Percentiles rank a stretch among this genome's conserved stretches.
Evolutionary conservation across 2,113 vertebrate genomes (phyloP).

Genomic region (Actenoides hombroni): DNA sequence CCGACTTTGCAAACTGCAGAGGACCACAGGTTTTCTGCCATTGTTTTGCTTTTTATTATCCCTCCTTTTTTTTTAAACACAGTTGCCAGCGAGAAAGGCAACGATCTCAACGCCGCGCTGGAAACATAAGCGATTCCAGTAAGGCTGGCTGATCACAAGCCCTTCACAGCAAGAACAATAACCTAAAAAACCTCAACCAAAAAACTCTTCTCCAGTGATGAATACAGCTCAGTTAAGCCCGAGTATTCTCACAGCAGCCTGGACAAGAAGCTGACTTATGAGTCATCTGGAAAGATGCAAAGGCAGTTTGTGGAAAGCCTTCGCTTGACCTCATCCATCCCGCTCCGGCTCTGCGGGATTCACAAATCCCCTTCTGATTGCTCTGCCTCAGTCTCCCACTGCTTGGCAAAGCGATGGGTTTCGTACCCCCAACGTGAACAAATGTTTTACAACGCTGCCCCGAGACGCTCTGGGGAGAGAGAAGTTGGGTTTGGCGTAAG

Average conservation of each 20-base stretch:
- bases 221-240: fast-evolving
- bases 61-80: neutral
- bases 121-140: neutral
- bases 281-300: neutral
- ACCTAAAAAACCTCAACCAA: neutral
- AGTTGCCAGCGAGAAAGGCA: neutral
- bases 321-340: neutral
- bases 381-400: neutral
- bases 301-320: neutral
- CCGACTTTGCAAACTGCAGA: neutral
- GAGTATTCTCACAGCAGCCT: neutral
- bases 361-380: neutral
- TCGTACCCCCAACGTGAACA: neutral
- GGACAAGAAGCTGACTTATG: neutral
- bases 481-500: neutral
- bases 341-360: neutral
- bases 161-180: neutral
- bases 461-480: neutral
- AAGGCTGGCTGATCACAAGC: neutral
- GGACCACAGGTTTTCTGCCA: neutral
- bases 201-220: neutral
- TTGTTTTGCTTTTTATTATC: neutral
- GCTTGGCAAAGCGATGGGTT: neutral
- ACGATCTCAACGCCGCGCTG: neutral
- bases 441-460: neutral